Evolutionary conservation across 2,797 vertebrate species (phyloP), one percentile per base, ranked within the genome.

Genomic region (Delichon dasypus): DNA sequence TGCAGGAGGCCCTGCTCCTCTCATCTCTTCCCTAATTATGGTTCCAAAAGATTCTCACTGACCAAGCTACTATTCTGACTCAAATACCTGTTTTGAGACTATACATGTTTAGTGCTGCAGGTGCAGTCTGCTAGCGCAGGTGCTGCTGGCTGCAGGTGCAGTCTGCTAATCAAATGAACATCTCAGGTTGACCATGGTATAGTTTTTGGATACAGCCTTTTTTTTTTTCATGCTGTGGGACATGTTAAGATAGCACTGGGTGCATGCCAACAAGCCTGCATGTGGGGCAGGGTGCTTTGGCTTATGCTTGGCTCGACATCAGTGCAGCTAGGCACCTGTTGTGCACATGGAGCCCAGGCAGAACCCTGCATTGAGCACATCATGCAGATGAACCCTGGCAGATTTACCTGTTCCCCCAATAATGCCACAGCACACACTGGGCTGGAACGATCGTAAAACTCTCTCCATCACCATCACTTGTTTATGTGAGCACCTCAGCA

Each of bases 51-150:
- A 40, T 74, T 75, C 55, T 88, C 44, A 72, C 23, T 76, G 85
- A 76, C 51, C 18, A 13, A 92, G 58, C 67, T 40, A 36, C 47
- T 74, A 22, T 65, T 94, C 73, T 79, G 25, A 82, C 58, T 76
- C 53, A 66, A 75, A 82, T 65, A 73, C 34, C 64, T 94, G 70
- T 66, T 93, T 75, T 75, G 67, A 78, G n/a, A 89, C 53, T 84
- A 16, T 40, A 44, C 51, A 78, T 57, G 12, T 79, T 73, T 45
- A 45, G 13, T 5, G 3, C 21, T 34, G 32, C 5, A 72, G 45
- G 44, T 90, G 71, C 58, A 81, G 76, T 45, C 38, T 60, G 38
- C 42, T 27, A 54, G 36, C 32, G 48, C 74, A 53, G 58, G 74
- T 76, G 74, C 58, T 51, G 30, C 73, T 62, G 36, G 2, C 32